Conservation (phyloP, 2,113 vertebrate species). For the Phylloscopus trochilus region DNA sequence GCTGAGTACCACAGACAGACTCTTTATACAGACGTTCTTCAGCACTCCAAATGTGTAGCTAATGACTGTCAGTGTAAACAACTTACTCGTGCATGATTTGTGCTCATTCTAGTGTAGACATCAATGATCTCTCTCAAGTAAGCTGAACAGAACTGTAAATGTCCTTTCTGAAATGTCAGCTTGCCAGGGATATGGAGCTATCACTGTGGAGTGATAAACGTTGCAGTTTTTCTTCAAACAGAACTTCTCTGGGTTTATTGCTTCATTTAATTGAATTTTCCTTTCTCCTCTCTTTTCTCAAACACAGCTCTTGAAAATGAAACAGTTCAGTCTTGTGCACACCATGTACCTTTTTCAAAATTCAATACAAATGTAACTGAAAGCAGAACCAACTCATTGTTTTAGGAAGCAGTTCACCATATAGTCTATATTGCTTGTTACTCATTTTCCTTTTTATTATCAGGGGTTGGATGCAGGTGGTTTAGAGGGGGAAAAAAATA, state of each 20-base stretch:
- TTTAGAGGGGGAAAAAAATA: background rate
- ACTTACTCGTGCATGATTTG: slow-evolving; percentile 11
- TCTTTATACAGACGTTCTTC: background rate
- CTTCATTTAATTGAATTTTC: background rate
- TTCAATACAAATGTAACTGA: background rate
- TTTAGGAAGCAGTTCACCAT: background rate
- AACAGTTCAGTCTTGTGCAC: background rate
- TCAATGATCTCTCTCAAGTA: background rate
- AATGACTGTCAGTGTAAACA: background rate
- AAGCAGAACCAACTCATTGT: background rate
- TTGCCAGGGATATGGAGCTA: background rate
- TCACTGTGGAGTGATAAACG: background rate
- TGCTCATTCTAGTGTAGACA: background rate
- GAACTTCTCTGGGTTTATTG: background rate
- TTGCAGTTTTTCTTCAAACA: background rate
- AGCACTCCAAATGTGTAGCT: background rate
- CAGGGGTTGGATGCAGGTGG: background rate
- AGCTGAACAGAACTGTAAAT: background rate
- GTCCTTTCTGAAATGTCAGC: background rate
- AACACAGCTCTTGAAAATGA: background rate
- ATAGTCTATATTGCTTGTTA: background rate
- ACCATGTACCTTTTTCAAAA: background rate
- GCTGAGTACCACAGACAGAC: background rate
- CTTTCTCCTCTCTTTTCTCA: background rate
- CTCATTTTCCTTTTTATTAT: background rate